These are phyloP conservation scores for Sparus aurata DNA, from an alignment of 2,797 vertebrate genomes.

Conservation along the genomic window DNA sequence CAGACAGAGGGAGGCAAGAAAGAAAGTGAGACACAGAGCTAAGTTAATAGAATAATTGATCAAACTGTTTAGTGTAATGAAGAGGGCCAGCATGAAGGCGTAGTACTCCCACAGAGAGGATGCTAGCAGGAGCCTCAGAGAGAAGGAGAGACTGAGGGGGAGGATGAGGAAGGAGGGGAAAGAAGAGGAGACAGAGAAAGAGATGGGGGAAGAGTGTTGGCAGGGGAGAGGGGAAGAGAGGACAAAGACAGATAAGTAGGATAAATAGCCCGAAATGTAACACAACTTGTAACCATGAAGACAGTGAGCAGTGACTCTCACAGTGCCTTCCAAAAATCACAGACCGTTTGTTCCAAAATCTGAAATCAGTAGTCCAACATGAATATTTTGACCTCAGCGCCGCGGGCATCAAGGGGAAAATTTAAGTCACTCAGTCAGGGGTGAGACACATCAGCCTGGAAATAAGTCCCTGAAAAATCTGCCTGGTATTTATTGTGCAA, in stretches of 20 bases:
- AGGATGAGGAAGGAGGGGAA: slow-evolving; percentile 28
- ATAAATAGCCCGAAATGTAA: background rate
- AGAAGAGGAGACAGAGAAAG: background rate
- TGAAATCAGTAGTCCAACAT: background rate
- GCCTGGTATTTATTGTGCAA: slow-evolving; percentile 27
- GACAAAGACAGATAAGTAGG: slow-evolving; percentile 23
- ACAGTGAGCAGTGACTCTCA: background rate
- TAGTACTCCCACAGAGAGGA: slow-evolving; percentile 69
- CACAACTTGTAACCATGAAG: background rate
- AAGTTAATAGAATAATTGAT: slow-evolving; percentile 59
- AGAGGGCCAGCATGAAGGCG: slow-evolving; percentile 46
- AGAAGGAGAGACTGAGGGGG: slow-evolving; percentile 43
- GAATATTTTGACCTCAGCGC: background rate
- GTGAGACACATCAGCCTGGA: slow-evolving; percentile 11
- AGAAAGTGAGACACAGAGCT: slow-evolving; percentile 1
- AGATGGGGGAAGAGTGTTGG: slow-evolving; percentile 16
- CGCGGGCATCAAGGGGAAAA: slow-evolving; percentile 9
- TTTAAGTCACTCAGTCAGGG: slow-evolving; percentile 12
- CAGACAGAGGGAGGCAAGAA: background rate
- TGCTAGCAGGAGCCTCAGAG: slow-evolving; percentile 51
- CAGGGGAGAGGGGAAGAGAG: slow-evolving; percentile 22
- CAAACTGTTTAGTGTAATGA: slow-evolving; percentile 56
- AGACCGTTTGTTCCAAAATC: background rate
- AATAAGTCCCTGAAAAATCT: slow-evolving; percentile 9
- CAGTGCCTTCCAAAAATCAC: background rate